A percentile compares a stretch with the other conserved stretches of the same genome.
Conservation (phyloP, 2,113 vertebrate genomes). For the Hemichromis elongatus region DNA sequence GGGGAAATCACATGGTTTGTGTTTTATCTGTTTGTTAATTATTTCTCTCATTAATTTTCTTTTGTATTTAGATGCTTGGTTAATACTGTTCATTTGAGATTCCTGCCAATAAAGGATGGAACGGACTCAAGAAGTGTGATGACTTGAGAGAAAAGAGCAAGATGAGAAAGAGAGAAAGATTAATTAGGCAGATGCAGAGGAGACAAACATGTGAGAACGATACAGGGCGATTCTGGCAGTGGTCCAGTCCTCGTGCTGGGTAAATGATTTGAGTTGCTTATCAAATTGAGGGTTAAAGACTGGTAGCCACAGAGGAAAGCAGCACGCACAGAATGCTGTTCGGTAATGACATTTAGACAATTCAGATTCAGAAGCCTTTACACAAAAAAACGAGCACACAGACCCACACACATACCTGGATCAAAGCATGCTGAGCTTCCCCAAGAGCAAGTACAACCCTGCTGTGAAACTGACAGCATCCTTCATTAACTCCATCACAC, state of each 20-base stretch:
- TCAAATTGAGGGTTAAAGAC: conserved; percentile 51
- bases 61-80: conserved; percentile 40
- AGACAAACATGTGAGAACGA: not conserved
- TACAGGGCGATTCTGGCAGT: not conserved
- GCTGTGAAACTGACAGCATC: conserved; percentile 44
- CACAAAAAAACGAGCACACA: not conserved
- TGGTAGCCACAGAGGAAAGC: not conserved
- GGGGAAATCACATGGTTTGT: conserved; percentile 52
- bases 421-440: conserved; percentile 46
- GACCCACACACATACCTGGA: conserved; percentile 15
- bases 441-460: conserved; percentile 19
- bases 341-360: conserved; percentile 22
- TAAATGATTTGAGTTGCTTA: conserved; percentile 30
- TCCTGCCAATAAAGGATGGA: conserved; percentile 36
- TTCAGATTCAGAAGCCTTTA: not conserved
- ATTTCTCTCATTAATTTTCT: conserved; percentile 44
- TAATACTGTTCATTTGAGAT: conserved; percentile 50
- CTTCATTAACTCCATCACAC: conserved; percentile 52
- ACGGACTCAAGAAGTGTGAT: not conserved
- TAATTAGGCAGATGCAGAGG: not conserved
- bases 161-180: not conserved
- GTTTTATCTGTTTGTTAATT: conserved; percentile 59
- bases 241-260: conserved; percentile 17
- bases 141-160: not conserved
- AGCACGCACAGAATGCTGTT: not conserved